Evolutionary conservation across 2,797 vertebrate species (phyloP), one percentile per base, ranked within the genome.

Genomic region (Rhincodon typus): DNA sequence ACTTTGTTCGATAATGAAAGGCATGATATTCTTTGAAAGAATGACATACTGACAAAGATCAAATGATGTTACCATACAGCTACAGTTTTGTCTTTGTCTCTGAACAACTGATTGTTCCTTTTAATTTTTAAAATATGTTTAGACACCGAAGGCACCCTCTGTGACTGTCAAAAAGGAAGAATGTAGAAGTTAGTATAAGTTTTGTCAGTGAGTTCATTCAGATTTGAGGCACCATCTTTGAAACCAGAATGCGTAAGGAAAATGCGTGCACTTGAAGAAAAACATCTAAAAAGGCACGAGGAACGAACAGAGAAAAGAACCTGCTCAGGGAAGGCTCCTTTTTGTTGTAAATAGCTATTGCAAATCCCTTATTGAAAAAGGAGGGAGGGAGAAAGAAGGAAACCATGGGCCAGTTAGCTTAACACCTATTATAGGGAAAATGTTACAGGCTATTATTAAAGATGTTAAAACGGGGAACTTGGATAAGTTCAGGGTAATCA

Each of bases 41-140:
- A 95, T 77, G 50, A 77, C 72, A 95, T 53, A 30, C 42, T 53
- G 38, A 95, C 15, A 77, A 95, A 74, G 94, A 70, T 77, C 72
- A 72, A 77, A 53, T 72, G 38, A 72, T 46, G 38, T 25, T 70
- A 72, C 46, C 46, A 30, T 72, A 53, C 27, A 77, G 70, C 30
- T 74, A 72, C 19, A 53, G 25, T 74, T 77, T 93, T 38, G 17
- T 93, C n/a, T 69, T 67, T 93, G 90, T 69, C 90, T 13, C 23
- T 93, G 90, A 34, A 93, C 90, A 69, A 27, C 62, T 93, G 69
- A 93, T 69, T 93, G 90, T 42, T 93, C 90, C 66, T 93, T 67
- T 93, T 93, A 93, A 69, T n/a, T 69, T 93, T 42, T 69, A 15
- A 93, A 93, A 93, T 69, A 69, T 69, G 21, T 69, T 93, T 69